Evolutionary conservation across 2,113 vertebrate genomes (phyloP), one percentile per base, ranked within the genome.

Genomic region (Leptobrachium ailaonicum): DNA sequence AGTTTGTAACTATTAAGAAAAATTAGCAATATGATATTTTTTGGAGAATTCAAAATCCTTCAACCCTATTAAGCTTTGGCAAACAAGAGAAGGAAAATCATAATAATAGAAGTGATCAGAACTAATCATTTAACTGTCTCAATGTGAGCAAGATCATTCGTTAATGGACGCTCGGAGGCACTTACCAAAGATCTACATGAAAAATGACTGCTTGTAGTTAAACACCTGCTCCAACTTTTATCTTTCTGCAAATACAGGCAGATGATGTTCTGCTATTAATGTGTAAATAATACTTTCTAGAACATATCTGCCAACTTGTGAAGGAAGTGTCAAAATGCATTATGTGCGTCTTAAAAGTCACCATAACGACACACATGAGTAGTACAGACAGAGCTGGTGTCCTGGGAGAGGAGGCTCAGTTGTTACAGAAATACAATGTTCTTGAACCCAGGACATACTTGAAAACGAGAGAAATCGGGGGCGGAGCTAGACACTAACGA

Each of bases 321-420:
- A 75, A 11, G n/a, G 64, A 80, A 74, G 60, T 81, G 79, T 81
- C 79, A 81, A 47, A 68, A 75, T 81, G 47, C 69, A 81, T 81
- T 81, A 81, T 68, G 64, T 41, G 47, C 43, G 71, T 58, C 56
- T 71, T 41, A 45, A 67, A 69, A 41, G 54, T 47, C 13, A 80
- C 54, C 20, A 75, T 56, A 60, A n/a, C n/a, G n/a, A n/a, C n/a
- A n/a, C n/a, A n/a, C n/a, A n/a, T n/a, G n/a, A n/a, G n/a, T n/a
- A n/a, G n/a, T n/a, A n/a, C n/a, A n/a, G n/a, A n/a, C n/a, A n/a
- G n/a, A n/a, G n/a, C n/a, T n/a, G n/a, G n/a, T n/a, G n/a, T n/a
- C n/a, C n/a, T n/a, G n/a, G n/a, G n/a, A n/a, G n/a, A n/a, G n/a
- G n/a, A n/a, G n/a, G n/a, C n/a, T n/a, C n/a, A n/a, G n/a, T n/a